Percentiles rank a stretch among this genome's conserved stretches.
Evolutionary conservation across 2,113 vertebrate genomes (phyloP).

Genomic region (Lampris megalopsis): DNA sequence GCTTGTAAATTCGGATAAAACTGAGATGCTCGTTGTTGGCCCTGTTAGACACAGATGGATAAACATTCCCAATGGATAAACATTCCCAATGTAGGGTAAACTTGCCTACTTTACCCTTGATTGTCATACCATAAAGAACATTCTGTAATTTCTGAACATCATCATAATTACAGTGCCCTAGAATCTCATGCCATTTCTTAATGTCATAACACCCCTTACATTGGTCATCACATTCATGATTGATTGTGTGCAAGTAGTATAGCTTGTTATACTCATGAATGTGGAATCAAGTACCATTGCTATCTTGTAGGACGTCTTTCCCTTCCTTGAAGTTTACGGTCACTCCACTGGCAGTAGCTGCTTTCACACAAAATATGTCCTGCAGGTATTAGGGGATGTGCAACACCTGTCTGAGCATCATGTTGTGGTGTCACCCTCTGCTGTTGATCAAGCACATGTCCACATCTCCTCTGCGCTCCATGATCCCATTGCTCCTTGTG

Average conservation of each 20-base stretch:
- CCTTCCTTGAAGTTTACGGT: constrained; percentile 1
- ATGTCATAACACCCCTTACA: no score
- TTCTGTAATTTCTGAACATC: no score
- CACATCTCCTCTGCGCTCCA: not conserved
- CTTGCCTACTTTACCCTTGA: no score
- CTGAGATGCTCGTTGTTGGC: no score
- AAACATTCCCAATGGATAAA: no score
- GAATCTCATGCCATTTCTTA: no score
- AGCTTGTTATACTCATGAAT: not conserved
- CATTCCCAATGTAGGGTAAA: no score
- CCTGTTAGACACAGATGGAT: no score
- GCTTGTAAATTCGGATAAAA: no score
- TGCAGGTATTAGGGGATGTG: constrained; percentile 2
- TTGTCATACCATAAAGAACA: no score
- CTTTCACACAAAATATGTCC: constrained; percentile 13
- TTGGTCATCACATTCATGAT: not conserved
- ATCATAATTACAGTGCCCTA: no score
- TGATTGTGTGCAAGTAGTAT: not conserved
- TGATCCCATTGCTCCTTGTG: not conserved
- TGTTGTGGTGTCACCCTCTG: not conserved
- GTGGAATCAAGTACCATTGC: not conserved
- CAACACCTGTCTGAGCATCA: not conserved
- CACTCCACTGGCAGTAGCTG: constrained; percentile 3
- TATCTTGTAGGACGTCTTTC: not conserved
- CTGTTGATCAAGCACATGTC: not conserved